Conservation (phyloP, 2,113 vertebrate genomes). For the Clupea harengus region DNA sequence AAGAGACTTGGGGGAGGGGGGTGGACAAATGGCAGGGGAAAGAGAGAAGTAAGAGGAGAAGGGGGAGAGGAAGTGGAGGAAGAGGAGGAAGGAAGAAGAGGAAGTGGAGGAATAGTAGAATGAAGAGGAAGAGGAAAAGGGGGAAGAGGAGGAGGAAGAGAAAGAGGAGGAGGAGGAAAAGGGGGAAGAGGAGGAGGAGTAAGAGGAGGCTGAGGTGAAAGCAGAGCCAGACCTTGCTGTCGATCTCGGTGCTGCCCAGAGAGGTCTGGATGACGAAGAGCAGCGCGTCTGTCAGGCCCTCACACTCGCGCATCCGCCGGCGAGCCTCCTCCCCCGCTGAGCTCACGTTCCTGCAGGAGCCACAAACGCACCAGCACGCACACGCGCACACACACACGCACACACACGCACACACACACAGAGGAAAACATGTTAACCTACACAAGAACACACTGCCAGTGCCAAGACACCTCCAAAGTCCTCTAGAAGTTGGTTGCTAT, state of each 20-base stretch:
- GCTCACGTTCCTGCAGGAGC: constrained; percentile 87
- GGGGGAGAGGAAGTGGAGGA: neutral
- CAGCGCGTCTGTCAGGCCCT: constrained; percentile 95
- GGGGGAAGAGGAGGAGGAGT: neutral
- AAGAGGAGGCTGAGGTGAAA: too few relatives aligned
- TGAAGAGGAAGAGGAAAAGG: constrained; percentile 55
- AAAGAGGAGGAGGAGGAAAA: neutral
- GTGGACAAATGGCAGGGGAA: too few relatives aligned
- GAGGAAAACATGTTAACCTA: neutral
- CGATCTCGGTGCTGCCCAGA: constrained; percentile 96
- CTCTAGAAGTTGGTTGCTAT: neutral
- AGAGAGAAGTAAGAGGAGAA: neutral
- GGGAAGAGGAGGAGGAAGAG: neutral
- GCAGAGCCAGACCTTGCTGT: constrained; percentile 90
- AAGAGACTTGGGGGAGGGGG: neutral
- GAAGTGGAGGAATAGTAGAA: neutral
- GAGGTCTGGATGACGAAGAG: constrained; percentile 97
- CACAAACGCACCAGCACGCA: neutral
- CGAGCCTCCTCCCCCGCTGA: constrained; percentile 97
- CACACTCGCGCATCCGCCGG: constrained; percentile 95
- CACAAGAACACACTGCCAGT: neutral
- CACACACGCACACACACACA: too few relatives aligned
- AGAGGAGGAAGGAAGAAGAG: constrained; percentile 1
- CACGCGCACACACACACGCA: neutral
- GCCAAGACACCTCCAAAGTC: neutral